Evolutionary conservation across 2,797 vertebrate genomes (phyloP).

Genomic region (Orestias chungarensis): DNA sequence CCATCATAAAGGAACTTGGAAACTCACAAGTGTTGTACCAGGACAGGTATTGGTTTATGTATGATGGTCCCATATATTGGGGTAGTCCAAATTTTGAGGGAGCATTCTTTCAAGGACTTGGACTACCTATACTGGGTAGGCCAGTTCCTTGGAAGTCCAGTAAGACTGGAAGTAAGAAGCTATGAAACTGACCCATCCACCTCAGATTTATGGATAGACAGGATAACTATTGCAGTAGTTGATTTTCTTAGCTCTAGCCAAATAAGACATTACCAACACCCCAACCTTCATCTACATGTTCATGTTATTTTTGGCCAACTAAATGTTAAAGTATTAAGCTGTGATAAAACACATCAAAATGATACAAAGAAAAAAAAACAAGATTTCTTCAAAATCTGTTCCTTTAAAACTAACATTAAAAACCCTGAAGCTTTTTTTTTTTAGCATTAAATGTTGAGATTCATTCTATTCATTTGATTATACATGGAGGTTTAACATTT

Average conservation of each 20-base stretch:
- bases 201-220: background rate
- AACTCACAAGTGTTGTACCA: background rate
- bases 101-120: too few relatives aligned
- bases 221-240: background rate
- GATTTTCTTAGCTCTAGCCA: background rate
- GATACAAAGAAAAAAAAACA: conserved; percentile 4
- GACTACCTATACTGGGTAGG: too few relatives aligned
- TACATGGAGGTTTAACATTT: background rate
- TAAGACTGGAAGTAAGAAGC: too few relatives aligned
- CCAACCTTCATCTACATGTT: background rate
- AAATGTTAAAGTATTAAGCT: background rate
- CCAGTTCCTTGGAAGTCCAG: too few relatives aligned
- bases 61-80: too few relatives aligned
- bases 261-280: background rate
- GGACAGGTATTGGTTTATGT: background rate
- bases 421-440: conserved; percentile 1
- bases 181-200: background rate
- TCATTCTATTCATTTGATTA: too few relatives aligned
- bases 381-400: conserved; percentile 11
- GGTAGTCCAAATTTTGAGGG: too few relatives aligned
- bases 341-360: conserved; percentile 29
- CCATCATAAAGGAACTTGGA: background rate
- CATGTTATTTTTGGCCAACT: background rate
- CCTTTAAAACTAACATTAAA: conserved; percentile 22
- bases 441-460: conserved; percentile 25